Evolutionary conservation across 1,140 invertebrate genomes (phyloP).

Genomic region (Agrypnia vestita): DNA sequence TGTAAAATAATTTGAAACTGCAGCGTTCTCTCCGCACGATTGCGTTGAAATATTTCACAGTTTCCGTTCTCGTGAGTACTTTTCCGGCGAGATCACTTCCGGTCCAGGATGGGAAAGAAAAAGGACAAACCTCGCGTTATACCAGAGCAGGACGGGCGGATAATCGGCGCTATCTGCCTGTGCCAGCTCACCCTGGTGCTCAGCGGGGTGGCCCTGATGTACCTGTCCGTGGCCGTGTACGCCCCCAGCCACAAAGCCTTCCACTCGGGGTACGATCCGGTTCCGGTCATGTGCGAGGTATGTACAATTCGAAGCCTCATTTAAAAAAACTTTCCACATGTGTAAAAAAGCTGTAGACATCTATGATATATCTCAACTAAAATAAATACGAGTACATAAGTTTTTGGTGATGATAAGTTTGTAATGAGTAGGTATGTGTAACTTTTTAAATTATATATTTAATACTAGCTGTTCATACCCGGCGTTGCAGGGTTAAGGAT

Average conservation of each 20-base stretch:
- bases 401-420: no score
- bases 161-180: conserved; percentile 81
- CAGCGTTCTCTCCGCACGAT: no score
- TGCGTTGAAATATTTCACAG: no score
- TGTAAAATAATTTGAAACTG: no score
- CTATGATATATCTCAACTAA: no score
- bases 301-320: background rate
- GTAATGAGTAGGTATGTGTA: no score
- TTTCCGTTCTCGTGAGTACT: no score
- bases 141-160: conserved; percentile 78
- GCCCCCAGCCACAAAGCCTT: conserved; percentile 80
- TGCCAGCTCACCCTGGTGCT: conserved; percentile 83
- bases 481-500: no score
- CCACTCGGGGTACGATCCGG: conserved; percentile 77
- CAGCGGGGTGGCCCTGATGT: conserved; percentile 82
- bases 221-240: conserved; percentile 82
- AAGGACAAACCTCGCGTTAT: conserved; percentile 76
- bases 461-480: no score
- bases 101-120: conserved; percentile 42
- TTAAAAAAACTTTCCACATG: background rate
- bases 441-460: no score
- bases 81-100: background rate
- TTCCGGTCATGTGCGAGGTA: conserved; percentile 78
- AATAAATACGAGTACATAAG: no score
- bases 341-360: background rate